A percentile compares a stretch with the other conserved stretches of the same genome.
Evolutionary conservation across 2,113 vertebrate species (phyloP).

Genomic region (Dolichallabes microphthalmus): DNA sequence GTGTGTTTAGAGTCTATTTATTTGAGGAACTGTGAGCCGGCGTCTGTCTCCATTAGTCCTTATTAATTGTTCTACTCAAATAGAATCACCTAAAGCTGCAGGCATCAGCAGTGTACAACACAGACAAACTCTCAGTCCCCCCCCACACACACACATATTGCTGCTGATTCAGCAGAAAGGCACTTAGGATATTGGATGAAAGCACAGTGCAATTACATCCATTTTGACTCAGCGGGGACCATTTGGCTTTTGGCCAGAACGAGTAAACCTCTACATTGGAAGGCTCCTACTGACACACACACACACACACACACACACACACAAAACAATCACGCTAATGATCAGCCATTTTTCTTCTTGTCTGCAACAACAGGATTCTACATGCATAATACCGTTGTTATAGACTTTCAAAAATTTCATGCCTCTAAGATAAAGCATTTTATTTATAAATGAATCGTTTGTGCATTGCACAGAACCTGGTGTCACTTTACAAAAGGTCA

Average conservation of each 20-base stretch:
- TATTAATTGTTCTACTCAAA: conserved; percentile 38
- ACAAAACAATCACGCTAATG: conserved; percentile 17
- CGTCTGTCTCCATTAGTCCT: conserved; percentile 35
- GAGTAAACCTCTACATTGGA: conserved; percentile 40
- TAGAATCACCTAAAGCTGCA: conserved; percentile 39
- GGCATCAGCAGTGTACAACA: conserved; percentile 12
- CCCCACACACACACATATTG: background rate
- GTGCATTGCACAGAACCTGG: background rate
- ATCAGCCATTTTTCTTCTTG: background rate
- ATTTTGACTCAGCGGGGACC: background rate
- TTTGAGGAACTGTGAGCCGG: conserved; percentile 8
- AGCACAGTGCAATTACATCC: conserved; percentile 42
- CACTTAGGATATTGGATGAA: conserved; percentile 42
- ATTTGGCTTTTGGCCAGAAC: conserved; percentile 10
- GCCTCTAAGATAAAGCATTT: background rate
- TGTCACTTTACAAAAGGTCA: background rate
- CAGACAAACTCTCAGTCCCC: background rate
- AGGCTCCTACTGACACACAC: conserved; percentile 9
- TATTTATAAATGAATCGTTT: background rate
- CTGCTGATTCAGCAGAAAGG: conserved; percentile 35
- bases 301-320: conserved; percentile 57
- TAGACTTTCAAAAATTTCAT: background rate
- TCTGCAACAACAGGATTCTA: background rate
- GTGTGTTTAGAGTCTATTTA: background rate
- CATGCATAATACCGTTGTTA: background rate